Percentiles rank a stretch among this genome's conserved stretches.
Conservation (phyloP, 2,888 invertebrate species). For the Linyphia triangularis region DNA sequence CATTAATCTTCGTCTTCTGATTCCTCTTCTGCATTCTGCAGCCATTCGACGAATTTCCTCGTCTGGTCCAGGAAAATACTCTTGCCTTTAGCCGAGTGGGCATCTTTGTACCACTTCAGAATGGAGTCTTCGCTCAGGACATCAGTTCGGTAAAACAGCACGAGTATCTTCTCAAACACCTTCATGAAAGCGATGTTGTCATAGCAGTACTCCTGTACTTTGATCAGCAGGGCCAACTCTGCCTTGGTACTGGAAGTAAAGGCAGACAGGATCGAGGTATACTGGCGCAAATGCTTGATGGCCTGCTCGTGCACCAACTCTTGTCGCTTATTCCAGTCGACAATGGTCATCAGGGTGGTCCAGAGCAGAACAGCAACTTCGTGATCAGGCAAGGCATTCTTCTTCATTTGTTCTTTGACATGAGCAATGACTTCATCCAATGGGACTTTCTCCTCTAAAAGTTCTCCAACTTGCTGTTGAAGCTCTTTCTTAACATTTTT, state of each 20-base stretch:
- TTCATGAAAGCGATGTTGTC: slow-evolving; percentile 99
- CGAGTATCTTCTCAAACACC: slow-evolving; percentile 97
- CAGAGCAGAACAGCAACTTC: slow-evolving; percentile 95
- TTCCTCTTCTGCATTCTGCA: slow-evolving; percentile 95
- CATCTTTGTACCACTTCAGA: slow-evolving; percentile 96
- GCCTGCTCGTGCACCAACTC: slow-evolving; percentile 97
- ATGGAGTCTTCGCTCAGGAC: slow-evolving; percentile 96
- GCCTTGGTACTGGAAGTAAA: slow-evolving; percentile 92
- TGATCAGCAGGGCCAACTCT: slow-evolving; percentile 91
- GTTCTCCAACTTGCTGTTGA: slow-evolving; percentile 87
- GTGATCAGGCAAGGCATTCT: slow-evolving; percentile 92
- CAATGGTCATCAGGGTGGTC: slow-evolving; percentile 95
- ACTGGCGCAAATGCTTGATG: slow-evolving; percentile 83
- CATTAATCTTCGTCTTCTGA: slow-evolving; percentile 67
- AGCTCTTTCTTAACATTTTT: slow-evolving; percentile 90
- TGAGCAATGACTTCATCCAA: slow-evolving; percentile 90
- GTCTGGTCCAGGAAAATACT: slow-evolving; percentile 98
- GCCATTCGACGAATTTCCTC: slow-evolving; percentile 98
- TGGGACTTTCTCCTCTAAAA: slow-evolving; percentile 91
- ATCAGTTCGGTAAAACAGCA: slow-evolving; percentile 90
- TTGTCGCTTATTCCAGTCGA: slow-evolving; percentile 99
- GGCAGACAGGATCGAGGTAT: slow-evolving; percentile 90
- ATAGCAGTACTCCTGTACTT: slow-evolving; percentile 98
- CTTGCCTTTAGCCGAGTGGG: slow-evolving; percentile 95
- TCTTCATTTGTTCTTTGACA: slow-evolving; percentile 90